Base-by-base conservation (phyloP, 2,113 vertebrate species). In the Pyxicephalus adspersus region DNA sequence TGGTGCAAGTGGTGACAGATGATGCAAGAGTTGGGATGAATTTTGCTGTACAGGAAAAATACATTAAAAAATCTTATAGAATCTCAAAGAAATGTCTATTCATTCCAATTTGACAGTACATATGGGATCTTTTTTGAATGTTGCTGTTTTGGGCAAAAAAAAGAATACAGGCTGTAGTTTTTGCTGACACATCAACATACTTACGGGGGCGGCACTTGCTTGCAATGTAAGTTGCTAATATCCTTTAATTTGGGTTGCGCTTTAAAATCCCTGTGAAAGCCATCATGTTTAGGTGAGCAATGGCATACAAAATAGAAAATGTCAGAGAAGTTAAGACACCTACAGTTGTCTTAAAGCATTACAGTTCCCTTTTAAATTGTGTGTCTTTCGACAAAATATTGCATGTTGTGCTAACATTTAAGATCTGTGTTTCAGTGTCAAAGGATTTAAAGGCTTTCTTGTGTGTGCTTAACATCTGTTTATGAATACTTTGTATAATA, bases 1-100 rank as follows among this genome's bases (percentile, higher is more conserved):
- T 77, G 81, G 64, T 66, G 75, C 76, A 87, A 75, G 83, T 86
- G 87, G 77, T 87, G 87, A 90, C 89, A 90, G 89, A 86, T n/a
- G n/a, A n/a, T n/a, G n/a, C n/a, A n/a, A n/a, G 84, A 83, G 75
- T 72, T 84, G 80, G 76, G 22, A 63, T 85, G 57, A 84, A 78
- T 76, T 83, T 51, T 70, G 71, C 84, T 17, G 3, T 77, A 9
- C 8, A 34, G 31, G 6, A 34, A 6, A 6, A 34, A 34, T 11
- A 13, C 15, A 45, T 45, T 9, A 6, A 45, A 9, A 11, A 45
- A 45, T 45, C 11, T 2, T 13, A 45, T 45, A 45, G 38, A 34
- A 3, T 34, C 31, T 34, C n/a, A n/a, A n/a, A n/a, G n/a, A n/a
- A n/a, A n/a, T n/a, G n/a, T n/a, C n/a, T n/a, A n/a, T n/a, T n/a